Evolutionary conservation across 2,888 invertebrate species (phyloP).

Genomic region (Keiferia lycopersicella): DNA sequence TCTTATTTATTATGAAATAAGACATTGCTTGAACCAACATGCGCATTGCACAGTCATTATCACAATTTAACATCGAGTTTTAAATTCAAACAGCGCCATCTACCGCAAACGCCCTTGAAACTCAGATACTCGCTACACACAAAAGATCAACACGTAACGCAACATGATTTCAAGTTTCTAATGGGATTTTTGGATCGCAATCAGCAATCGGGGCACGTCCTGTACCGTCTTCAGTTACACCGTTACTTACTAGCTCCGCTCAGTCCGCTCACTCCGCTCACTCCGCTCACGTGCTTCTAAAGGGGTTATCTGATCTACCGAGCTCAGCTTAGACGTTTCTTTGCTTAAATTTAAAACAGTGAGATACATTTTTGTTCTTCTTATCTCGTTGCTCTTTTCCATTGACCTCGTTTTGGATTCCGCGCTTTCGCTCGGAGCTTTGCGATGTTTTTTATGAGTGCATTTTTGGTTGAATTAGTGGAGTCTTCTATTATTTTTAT

Average conservation of each 20-base stretch:
- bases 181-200: conserved; percentile 21
- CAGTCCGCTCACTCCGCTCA: conserved; percentile 18
- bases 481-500: not conserved
- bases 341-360: conserved; percentile 20
- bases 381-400: not conserved
- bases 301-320: conserved; percentile 24
- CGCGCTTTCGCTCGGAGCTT: not conserved
- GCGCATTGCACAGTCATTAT: no score
- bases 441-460: not conserved
- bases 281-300: conserved; percentile 22
- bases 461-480: not conserved
- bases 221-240: conserved; percentile 18
- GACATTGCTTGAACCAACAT: no score
- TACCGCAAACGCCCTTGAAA: not conserved
- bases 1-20: no score
- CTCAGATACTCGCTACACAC: not conserved
- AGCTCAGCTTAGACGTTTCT: conserved; percentile 15
- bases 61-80: not conserved
- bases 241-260: conserved; percentile 15
- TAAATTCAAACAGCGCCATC: not conserved
- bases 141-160: conserved; percentile 1
- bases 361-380: conserved; percentile 17
- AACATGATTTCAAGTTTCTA: conserved; percentile 18
- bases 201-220: conserved; percentile 18
- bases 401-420: conserved; percentile 14